Evolutionary conservation across 2,113 vertebrate genomes (phyloP).

Genomic region (Oryzias javanicus): DNA sequence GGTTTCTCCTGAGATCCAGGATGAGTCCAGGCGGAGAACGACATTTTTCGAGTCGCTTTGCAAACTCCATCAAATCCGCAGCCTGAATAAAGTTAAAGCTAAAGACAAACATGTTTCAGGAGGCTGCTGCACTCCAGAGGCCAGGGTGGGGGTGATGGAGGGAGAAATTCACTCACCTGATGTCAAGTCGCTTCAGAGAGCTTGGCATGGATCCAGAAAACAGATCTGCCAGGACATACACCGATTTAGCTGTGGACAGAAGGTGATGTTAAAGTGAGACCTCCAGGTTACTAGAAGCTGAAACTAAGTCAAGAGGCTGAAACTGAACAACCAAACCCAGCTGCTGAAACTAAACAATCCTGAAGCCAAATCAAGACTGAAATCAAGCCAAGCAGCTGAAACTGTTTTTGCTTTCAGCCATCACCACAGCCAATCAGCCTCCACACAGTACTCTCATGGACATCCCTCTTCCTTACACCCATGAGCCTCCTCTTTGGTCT

Average conservation of each 20-base stretch:
- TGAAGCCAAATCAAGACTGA: too few species aligned
- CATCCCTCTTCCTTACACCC: too few species aligned
- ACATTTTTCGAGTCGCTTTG: conserved; percentile 67
- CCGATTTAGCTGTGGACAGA: conserved; percentile 77
- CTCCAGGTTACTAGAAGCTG: too few species aligned
- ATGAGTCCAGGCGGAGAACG: conserved; percentile 70
- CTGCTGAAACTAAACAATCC: too few species aligned
- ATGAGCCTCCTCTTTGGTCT: too few species aligned
- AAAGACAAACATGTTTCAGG: conserved; percentile 3
- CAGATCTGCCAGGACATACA: conserved; percentile 82
- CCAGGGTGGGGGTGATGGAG: not conserved
- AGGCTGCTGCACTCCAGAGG: not conserved
- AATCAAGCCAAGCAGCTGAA: too few species aligned
- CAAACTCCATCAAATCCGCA: conserved; percentile 86
- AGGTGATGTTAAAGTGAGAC: not conserved
- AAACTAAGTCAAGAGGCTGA: too few species aligned
- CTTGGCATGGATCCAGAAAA: conserved; percentile 82
- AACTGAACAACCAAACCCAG: too few species aligned
- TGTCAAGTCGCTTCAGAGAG: conserved; percentile 81
- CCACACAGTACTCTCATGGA: too few species aligned
- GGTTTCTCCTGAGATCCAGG: conserved; percentile 86
- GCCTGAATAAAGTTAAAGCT: conserved; percentile 92
- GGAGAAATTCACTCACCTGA: conserved; percentile 78
- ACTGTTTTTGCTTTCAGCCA: too few species aligned
- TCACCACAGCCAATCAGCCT: too few species aligned